Evolutionary conservation across 2,888 invertebrate genomes (phyloP), one percentile per base, ranked within the genome.

Genomic region (Sphaerophoria taeniata): DNA sequence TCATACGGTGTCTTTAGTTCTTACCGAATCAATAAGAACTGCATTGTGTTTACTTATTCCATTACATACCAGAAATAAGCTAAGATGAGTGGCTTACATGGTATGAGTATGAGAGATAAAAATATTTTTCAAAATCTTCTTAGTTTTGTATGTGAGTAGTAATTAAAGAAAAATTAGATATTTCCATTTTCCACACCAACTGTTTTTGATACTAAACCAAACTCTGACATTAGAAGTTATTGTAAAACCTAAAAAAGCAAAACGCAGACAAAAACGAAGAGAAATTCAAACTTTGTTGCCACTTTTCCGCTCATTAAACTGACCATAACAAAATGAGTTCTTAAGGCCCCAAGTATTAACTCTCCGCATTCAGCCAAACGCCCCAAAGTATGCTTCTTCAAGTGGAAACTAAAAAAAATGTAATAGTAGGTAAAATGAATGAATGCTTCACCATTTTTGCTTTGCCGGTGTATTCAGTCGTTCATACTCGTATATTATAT

Each of bases 381-480:
- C 33, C 34, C 4, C 47, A 55, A 73, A 16, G 61, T 53, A 74
- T 47, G 49, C 49, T 31, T 58, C 58, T 67, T 31, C 24, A 67
- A 51, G 39, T 67, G 0, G 1, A 67, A 36, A 49, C 2, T n/a
- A n/a, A n/a, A 67, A 51, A 49, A 45, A 56, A 55, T 16, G 34
- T 43, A 58, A 51, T 33, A 49, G 14, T 47, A 16, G 24, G 16
- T 39, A 60, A 24, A 36, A 75, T n/a, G n/a, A n/a, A 67, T 49
- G n/a, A 75, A 75, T 58, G 36, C 56, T 58, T 56, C 49, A 65
- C 56, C 51, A 45, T 47, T 47, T n/a, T n/a, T n/a, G n/a, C n/a
- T n/a, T n/a, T n/a, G n/a, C n/a, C n/a, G 39, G 45, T 1, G 5
- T 43, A 14, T 63, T 60, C 24, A 33, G 45, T n/a, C 14, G 11